A percentile compares a stretch with the other conserved stretches of the same genome.
Conservation (phyloP, 2,888 invertebrate genomes). For the Dolichopus griseipennis region DNA sequence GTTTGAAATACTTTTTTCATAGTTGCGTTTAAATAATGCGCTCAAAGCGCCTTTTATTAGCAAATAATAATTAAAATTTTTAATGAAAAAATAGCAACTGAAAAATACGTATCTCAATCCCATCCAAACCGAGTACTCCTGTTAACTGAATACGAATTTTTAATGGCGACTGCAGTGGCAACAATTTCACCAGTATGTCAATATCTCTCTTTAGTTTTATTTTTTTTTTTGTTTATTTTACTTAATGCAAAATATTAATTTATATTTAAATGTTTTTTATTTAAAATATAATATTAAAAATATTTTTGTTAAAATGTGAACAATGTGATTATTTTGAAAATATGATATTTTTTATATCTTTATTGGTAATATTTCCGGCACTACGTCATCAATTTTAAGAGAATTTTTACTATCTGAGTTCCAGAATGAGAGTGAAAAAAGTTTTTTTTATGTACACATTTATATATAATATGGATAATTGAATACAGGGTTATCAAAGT, state of each 20-base stretch:
- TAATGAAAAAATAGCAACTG: conserved; percentile 9
- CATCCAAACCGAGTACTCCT: conserved; percentile 4
- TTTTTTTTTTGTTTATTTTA: not conserved
- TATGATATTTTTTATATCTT: not conserved
- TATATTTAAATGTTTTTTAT: not conserved
- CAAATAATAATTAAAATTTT: conserved; percentile 9
- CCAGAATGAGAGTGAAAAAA: too few relatives aligned
- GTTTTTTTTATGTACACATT: too few relatives aligned
- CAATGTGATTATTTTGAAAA: not conserved
- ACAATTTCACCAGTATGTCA: not conserved
- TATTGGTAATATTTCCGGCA: conserved; percentile 6
- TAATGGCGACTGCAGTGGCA: conserved; percentile 6
- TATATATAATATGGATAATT: too few relatives aligned
- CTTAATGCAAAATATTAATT: not conserved
- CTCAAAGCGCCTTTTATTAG: conserved; percentile 17
- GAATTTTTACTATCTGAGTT: not conserved
- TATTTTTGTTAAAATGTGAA: not conserved
- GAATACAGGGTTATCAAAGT: too few relatives aligned
- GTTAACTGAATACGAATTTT: conserved; percentile 1
- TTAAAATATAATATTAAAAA: not conserved
- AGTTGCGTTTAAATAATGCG: conserved; percentile 17
- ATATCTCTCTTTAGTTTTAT: not conserved
- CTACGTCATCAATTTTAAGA: conserved; percentile 7
- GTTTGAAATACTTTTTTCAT: conserved; percentile 24
- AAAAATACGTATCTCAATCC: not conserved